Evolutionary conservation across 2,888 invertebrate genomes (phyloP), one percentile per base, ranked within the genome.

Genomic region (Metopia argyrocephala): DNA sequence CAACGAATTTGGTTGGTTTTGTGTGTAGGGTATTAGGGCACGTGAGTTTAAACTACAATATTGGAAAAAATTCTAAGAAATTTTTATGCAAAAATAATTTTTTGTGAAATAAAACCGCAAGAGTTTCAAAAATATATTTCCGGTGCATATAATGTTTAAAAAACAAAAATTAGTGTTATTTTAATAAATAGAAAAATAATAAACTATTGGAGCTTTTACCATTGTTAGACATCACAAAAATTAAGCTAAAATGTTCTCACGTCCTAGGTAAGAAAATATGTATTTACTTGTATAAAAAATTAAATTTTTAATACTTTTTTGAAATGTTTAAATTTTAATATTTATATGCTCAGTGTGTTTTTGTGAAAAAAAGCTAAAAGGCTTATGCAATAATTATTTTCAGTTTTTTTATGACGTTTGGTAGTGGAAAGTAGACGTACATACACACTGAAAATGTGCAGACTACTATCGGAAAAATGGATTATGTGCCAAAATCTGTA

Each of bases 221-320:
- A 69, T 15, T 9, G 54, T 70, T 52, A 15, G 38, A 9, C 15
- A 52, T 46, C 66, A 66, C 59, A 66, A 82, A 78, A 73, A 18
- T 23, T 57, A 57, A 61, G 78, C 56, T 76, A 87, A 85, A 81
- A 89, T 89, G 89, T 86, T 89, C 78, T 86, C 87, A 84, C 87
- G 89, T 68, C 87, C 88, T 84, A 87, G 86, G 89, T 89, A 85
- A 89, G 89, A 27, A 56, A 7, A 18, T 27, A 27, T 28, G 3
- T 56, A 27, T 21, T 25, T 54, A 54, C 15, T 54, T 54, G 4
- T 5, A 15, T n/a, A 5, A 5, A 25, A n/a, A 23, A 5, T 25
- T 54, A 38, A 38, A 38, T 12, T 12, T 6, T 3, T 38, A 5
- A n/a, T 20, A n/a, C 18, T n/a, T 56, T 62, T 62, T 48, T 45